Conservation (phyloP, 2,888 invertebrate species). For the Scelioninae gen. 1 region DNA sequence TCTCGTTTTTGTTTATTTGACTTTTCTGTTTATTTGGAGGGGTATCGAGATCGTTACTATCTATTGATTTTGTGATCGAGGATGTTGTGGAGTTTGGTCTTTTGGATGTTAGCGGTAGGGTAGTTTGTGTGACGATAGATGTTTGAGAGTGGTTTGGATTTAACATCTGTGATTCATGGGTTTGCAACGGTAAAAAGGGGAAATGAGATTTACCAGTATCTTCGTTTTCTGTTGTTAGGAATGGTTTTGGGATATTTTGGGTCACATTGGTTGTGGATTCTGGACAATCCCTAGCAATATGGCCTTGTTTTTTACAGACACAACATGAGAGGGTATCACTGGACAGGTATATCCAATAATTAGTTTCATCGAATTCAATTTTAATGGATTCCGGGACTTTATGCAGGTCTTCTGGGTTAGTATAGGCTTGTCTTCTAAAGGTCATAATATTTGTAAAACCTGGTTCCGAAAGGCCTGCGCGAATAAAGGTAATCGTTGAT, state of each 20-base stretch:
- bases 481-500: constrained; percentile 13
- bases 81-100: not conserved
- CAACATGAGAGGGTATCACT: constrained; percentile 45
- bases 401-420: constrained; percentile 54
- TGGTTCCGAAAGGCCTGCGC: constrained; percentile 59
- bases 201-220: not conserved
- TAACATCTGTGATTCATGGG: not conserved
- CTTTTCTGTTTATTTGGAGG: not conserved
- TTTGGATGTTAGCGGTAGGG: not conserved
- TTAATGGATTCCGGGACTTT: constrained; percentile 57
- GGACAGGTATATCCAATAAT: constrained; percentile 64
- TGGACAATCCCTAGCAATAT: constrained; percentile 17
- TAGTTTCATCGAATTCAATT: constrained; percentile 57
- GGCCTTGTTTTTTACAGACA: constrained; percentile 48
- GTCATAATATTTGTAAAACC: constrained; percentile 64
- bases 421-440: constrained; percentile 67
- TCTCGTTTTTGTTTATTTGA: not conserved
- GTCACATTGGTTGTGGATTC: not conserved
- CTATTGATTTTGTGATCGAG: not conserved
- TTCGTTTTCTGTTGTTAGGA: not conserved
- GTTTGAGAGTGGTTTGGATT: too few species aligned
- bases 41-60: not conserved
- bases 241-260: not conserved
- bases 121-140: not conserved
- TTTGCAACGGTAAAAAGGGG: not conserved